A percentile compares a stretch with the other conserved stretches of the same genome.
Evolutionary conservation across 2,113 vertebrate species (phyloP).

Genomic region (Oncorhynchus nerka): DNA sequence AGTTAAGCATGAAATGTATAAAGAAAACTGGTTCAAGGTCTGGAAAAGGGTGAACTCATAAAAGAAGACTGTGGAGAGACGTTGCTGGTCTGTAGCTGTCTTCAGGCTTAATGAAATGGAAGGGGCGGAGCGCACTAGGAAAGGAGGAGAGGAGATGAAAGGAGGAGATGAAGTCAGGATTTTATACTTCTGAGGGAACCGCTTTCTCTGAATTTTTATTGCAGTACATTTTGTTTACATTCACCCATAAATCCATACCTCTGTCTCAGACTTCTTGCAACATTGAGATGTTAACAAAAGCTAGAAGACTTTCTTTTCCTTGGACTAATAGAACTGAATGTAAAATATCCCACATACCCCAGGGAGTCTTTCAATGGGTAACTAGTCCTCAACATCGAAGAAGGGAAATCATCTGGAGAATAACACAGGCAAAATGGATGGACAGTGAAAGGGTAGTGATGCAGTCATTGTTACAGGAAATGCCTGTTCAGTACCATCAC

Average conservation of each 20-base stretch:
- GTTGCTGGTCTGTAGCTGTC: conserved; percentile 49
- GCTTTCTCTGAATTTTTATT: conserved; percentile 64
- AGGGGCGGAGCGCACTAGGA: conserved; percentile 51
- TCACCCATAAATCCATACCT: conserved; percentile 60
- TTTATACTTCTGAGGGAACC: conserved; percentile 54
- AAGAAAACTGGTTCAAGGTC: conserved; percentile 60
- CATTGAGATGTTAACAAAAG: conserved; percentile 16
- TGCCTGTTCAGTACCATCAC: conserved; percentile 6
- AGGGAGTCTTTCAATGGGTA: conserved; percentile 49
- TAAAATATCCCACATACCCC: conserved; percentile 55
- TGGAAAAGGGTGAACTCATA: conserved; percentile 59
- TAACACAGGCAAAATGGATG: conserved; percentile 27
- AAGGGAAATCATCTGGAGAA: conserved; percentile 38
- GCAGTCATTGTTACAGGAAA: conserved; percentile 35
- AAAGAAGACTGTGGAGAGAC: conserved; percentile 44
- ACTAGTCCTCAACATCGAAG: conserved; percentile 31
- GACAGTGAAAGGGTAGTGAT: conserved; percentile 1
- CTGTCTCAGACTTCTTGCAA: conserved; percentile 37
- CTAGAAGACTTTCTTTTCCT: conserved; percentile 44
- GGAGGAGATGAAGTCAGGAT: conserved; percentile 32
- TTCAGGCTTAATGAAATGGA: conserved; percentile 73
- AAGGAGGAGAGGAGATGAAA: conserved; percentile 28
- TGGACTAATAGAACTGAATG: conserved; percentile 51
- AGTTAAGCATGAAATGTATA: conserved; percentile 53
- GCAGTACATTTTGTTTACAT: conserved; percentile 72